A percentile compares a stretch with the other conserved stretches of the same genome.
These are phyloP conservation scores for Charanyca ferruginea DNA, from an alignment of 2,888 invertebrate species.

Conservation along the genomic window DNA sequence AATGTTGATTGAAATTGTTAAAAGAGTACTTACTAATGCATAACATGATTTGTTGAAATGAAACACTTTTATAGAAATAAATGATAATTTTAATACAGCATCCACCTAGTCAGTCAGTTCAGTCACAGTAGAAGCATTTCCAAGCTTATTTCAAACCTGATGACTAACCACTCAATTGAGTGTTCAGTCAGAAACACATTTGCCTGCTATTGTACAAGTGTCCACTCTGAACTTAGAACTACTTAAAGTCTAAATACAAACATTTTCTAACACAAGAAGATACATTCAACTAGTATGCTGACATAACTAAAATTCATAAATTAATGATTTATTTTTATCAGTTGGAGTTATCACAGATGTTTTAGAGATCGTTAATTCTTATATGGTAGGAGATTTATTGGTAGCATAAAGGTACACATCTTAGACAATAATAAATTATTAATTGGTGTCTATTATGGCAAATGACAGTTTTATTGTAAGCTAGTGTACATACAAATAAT, in stretches of 20 bases:
- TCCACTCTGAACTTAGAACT: constrained; percentile 60
- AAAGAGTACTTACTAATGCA: no score
- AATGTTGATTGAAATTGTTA: no score
- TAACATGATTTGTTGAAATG: constrained; percentile 50
- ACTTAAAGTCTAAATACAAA: constrained; percentile 68
- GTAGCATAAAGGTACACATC: constrained; percentile 72
- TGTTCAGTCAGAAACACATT: constrained; percentile 28
- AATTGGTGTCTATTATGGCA: constrained; percentile 73
- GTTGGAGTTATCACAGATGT: constrained; percentile 90
- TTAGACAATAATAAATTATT: constrained; percentile 71
- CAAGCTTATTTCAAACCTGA: constrained; percentile 44
- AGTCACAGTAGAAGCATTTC: constrained; percentile 59
- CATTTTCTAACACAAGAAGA: constrained; percentile 75
- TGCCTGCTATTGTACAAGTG: constrained; percentile 50
- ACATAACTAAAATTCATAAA: constrained; percentile 85
- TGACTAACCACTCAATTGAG: constrained; percentile 7
- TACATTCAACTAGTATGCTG: constrained; percentile 74
- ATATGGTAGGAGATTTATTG: constrained; percentile 85
- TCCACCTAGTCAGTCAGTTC: constrained; percentile 81
- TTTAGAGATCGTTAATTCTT: constrained; percentile 90
- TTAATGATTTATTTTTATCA: constrained; percentile 86
- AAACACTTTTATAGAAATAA: constrained; percentile 58
- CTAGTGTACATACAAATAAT: constrained; percentile 50
- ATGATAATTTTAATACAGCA: constrained; percentile 75
- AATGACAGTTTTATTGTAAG: constrained; percentile 52